These are phyloP conservation scores for Holocentrus rufus DNA, from an alignment of 2,797 vertebrate genomes.

Conservation along the genomic window DNA sequence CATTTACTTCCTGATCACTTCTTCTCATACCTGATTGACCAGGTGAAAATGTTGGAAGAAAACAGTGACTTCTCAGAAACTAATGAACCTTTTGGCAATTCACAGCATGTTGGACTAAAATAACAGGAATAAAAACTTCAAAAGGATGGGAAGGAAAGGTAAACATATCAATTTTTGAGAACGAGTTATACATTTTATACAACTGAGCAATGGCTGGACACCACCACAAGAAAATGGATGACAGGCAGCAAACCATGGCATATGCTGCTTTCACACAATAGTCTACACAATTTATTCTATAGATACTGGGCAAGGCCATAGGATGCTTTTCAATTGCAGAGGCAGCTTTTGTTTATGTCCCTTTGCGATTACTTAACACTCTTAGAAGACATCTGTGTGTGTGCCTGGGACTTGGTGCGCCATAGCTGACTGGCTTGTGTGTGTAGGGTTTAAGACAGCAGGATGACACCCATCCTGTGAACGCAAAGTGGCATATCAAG, in stretches of 20 bases:
- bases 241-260: too few species aligned
- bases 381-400: neutral
- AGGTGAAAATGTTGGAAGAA: neutral
- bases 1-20: too few species aligned
- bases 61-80: neutral
- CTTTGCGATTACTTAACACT: neutral
- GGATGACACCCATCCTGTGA: slow-evolving; percentile 46
- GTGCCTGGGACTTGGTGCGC: slow-evolving; percentile 6
- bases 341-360: neutral
- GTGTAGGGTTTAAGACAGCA: slow-evolving; percentile 50
- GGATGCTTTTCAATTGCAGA: neutral
- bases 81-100: neutral
- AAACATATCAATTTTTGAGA: neutral
- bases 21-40: too few species aligned
- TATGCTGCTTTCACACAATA: neutral
- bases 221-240: neutral
- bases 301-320: neutral
- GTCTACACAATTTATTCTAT: neutral
- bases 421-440: slow-evolving; percentile 11
- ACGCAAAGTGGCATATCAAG: slow-evolving; percentile 60
- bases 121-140: neutral
- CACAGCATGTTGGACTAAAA: neutral
- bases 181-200: neutral
- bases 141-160: neutral
- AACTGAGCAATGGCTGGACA: neutral